Evolutionary conservation across 1,140 invertebrate genomes (phyloP).

Genomic region (Heliothis virescens): DNA sequence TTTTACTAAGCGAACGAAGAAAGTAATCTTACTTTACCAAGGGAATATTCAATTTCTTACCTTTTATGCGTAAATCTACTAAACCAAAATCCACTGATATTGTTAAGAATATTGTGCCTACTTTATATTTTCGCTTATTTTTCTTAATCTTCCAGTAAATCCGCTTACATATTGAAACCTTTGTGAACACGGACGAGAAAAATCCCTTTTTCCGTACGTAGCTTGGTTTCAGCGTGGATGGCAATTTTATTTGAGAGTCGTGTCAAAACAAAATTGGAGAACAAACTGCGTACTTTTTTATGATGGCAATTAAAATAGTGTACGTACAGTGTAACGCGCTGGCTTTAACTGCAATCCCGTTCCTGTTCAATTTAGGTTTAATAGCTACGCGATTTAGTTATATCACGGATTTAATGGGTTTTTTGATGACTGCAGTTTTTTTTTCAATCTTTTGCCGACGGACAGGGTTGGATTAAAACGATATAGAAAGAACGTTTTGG

Average conservation of each 20-base stretch:
- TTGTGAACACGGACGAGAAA: constrained; percentile 46
- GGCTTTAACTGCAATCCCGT: constrained; percentile 29
- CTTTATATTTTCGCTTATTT: constrained; percentile 49
- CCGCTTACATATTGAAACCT: constrained; percentile 48
- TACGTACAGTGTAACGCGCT: constrained; percentile 18
- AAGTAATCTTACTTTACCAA: constrained; percentile 37
- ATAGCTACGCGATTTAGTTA: background rate
- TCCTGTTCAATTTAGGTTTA: constrained; percentile 26
- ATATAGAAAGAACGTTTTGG: no score
- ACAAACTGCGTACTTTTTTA: constrained; percentile 36
- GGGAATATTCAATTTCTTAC: constrained; percentile 37
- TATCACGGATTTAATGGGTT: background rate
- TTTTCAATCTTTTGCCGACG: background rate
- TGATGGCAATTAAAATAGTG: constrained; percentile 41
- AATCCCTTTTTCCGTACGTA: constrained; percentile 47
- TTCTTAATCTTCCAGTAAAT: constrained; percentile 49
- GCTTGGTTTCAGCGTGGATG: constrained; percentile 39
- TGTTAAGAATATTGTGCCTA: constrained; percentile 44
- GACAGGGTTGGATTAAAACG: no score
- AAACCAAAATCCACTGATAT: constrained; percentile 43
- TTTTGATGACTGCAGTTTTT: background rate
- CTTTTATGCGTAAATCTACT: constrained; percentile 40
- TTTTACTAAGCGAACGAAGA: constrained; percentile 31
- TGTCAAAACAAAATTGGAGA: constrained; percentile 41
- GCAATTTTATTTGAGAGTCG: constrained; percentile 42